Evolutionary conservation across 2,797 vertebrate species (phyloP), one percentile per base, ranked within the genome.

Genomic region (Sebastes hubbsi): DNA sequence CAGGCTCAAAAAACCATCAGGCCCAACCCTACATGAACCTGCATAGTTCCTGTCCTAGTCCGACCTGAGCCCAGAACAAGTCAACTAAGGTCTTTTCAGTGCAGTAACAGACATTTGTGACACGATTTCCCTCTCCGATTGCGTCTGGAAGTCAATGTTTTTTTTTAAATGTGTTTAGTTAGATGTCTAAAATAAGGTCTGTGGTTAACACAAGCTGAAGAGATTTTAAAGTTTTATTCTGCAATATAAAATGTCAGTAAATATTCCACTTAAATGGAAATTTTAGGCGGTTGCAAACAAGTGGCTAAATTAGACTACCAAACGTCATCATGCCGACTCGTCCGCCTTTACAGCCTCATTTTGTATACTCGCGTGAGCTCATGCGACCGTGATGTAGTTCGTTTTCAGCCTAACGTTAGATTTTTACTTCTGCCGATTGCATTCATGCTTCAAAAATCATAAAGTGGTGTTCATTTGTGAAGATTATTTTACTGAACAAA

Each of bases 1-100:
- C 25, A 25, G 54, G 22, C 22, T 56, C 22, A 56, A 25, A 56
- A 22, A 54, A 54, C 1, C 18, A 54, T 10, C 52, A 54, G 52
- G 4, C 20, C n/a, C 0, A 22, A 11, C n/a, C 52, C 52, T 54
- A 0, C 20, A 54, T 54, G 52, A 54, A 22, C 52, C 52, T 0
- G n/a, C 52, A 52, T n/a, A 54, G 52, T 22, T 54, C n/a, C 52
- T 52, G 46, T 52, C 46, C 46, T 52, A 52, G 46, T 8, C 46
- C 46, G 46, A 52, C 46, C 46, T 4, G 18, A 52, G 46, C 46
- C 46, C 8, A 0, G 46, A 52, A 4, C 18, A 52, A 52, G 46
- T 20, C 46, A 52, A 52, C 46, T n/a, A 9, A 52, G 46, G 18
- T 52, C 18, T 52, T 20, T 49, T 52, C 18, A 9, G 8, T 52